Base-by-base conservation (phyloP, 2,113 vertebrate genomes). In the Malurus cyaneus region DNA sequence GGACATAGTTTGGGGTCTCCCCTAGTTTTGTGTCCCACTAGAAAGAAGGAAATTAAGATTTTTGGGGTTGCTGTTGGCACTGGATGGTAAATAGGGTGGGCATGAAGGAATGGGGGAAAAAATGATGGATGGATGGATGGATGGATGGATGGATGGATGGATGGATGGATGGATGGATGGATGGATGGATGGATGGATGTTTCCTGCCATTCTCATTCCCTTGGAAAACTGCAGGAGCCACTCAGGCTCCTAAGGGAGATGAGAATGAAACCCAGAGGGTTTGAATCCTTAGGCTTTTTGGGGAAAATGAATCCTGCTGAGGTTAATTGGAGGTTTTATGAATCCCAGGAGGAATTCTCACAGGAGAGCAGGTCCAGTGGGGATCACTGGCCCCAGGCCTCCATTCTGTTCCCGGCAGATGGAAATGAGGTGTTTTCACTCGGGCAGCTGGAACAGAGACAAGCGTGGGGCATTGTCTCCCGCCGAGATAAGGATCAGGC, bases 281-380 rank as follows among this genome's bases (percentile, higher is more conserved):
- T 46, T 44, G 61, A 61, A 1, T 15, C 5, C 0, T 10, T 0
- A 2, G 42, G 7, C 1, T 73, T 69, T 50, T 29, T 18, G 62
- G 53, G 56, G 41, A 66, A 90, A 92, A 80, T 4, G 14, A 46
- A 5, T 56, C 11, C 18, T 6, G 46, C 47, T 28, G 24, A n/a
- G 46, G 32, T 81, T 86, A 52, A 10, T 8, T 34, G 41, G 29
- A 32, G 12, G 12, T 6, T 86, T 69, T 73, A 49, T 21, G 31
- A 29, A 44, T 50, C 14, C 56, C 26, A 9, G 18, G 3, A 36
- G 31, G 24, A n/a, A 21, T 18, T 84, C 47, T 24, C 50, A 8
- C 47, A 7, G 64, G 23, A 64, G 44, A 69, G 49, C 26, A 19
- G 77, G 29, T 66, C 24, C 24, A 0, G 1, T 5, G 24, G 4